Base-by-base conservation (phyloP, 2,797 vertebrate genomes). In the Muraenolepis orangiensis region DNA sequence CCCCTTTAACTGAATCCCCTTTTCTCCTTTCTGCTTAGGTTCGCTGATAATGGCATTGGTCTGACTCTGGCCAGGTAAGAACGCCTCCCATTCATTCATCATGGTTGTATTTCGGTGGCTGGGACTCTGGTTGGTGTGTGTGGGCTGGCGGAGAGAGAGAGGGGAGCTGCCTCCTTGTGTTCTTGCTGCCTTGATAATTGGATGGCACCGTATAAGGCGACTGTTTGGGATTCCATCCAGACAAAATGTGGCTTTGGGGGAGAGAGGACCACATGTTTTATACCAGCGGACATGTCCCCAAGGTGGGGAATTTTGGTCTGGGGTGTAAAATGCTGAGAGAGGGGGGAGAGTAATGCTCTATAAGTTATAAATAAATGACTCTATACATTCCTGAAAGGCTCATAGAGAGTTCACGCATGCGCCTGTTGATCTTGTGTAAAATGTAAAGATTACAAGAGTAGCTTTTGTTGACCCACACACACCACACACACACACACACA, bases 21-120 rank as follows among this genome's bases (percentile, higher is more conserved):
- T n/a, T n/a, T 51, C 46, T 51, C 18, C 26, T 73, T 84, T 31
- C 74, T 66, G 61, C 81, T 69, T 86, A 99, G 98, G 89, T 99
- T 99, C 90, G 96, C 98, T 77, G 98, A 99, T 91, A 99, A 99
- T 0, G 97, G 97, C 73, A 96, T 99, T 13, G 97, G 98, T 38
- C 93, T 99, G 76, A 99, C 98, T 26, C 89, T 99, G 74, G 98
- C 98, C 0, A 99, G 97, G 98, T 98, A 88, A 90, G 91, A 16
- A 34, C 77, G 23, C 46, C 46, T 18, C 16, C 18, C 18, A 20
- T 16, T 10, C 31, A 34, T 78, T 68, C 78, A 80, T 74, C 74
- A 71, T 57, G 31, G 40, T 76, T 70, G 72, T 77, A 74, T 81
- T 78, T 82, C 36, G 74, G 40, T 64, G 77, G 77, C 20, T 61